Conservation (phyloP, 2,797 vertebrate species). For the Ceryle rudis region DNA sequence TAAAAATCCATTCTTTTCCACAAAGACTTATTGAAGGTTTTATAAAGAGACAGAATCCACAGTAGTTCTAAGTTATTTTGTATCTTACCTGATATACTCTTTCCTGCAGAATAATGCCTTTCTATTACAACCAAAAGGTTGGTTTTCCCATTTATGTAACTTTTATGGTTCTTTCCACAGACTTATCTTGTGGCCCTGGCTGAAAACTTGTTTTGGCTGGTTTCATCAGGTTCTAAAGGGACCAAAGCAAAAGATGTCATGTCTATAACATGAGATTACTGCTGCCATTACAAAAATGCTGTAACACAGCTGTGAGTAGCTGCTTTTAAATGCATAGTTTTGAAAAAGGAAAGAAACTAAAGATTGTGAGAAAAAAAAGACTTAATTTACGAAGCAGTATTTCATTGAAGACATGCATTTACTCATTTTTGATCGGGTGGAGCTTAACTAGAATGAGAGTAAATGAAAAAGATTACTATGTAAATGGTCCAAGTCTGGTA, state of each 20-base stretch:
- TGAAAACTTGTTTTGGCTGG: neutral
- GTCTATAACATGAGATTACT: neutral
- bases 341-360: neutral
- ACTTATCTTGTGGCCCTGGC: neutral
- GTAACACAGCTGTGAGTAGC: neutral
- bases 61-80: slow-evolving; percentile 45
- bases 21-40: slow-evolving; percentile 4
- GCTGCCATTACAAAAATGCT: neutral
- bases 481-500: neutral
- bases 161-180: slow-evolving; percentile 59
- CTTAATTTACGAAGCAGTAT: neutral
- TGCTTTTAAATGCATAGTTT: neutral
- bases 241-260: neutral
- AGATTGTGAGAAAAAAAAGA: neutral
- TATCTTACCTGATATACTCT: slow-evolving; percentile 32
- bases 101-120: slow-evolving; percentile 36
- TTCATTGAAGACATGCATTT: neutral
- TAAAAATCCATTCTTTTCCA: slow-evolving; percentile 22
- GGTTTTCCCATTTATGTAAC: slow-evolving; percentile 41
- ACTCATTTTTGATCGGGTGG: neutral
- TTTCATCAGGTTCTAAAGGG: slow-evolving; percentile 44
- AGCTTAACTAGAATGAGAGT: neutral
- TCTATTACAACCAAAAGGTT: slow-evolving; percentile 44
- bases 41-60: slow-evolving; percentile 26
- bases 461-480: neutral